Evolutionary conservation across 1,140 invertebrate genomes (phyloP).

Genomic region (Anoplophora glabripennis): DNA sequence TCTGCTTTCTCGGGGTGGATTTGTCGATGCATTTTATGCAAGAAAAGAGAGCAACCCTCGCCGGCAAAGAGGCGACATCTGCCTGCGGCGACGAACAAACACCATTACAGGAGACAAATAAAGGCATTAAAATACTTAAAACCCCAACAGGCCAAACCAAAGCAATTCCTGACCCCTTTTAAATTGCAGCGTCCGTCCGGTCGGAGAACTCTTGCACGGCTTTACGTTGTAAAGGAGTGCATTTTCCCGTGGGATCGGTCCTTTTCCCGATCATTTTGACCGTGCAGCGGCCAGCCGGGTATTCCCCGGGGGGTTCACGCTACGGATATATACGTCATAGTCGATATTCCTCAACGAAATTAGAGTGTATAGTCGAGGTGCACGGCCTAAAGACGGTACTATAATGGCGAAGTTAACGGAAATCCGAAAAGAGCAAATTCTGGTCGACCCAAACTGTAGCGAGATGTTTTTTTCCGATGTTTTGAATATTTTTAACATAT

Average conservation of each 20-base stretch:
- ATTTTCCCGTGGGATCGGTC: slow-evolving; percentile 6
- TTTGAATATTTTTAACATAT: too few species aligned
- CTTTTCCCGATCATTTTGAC: slow-evolving; percentile 20
- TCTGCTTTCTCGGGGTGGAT: too few species aligned
- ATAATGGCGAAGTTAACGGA: too few species aligned
- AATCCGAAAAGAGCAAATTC: too few species aligned
- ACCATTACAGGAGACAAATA: background rate
- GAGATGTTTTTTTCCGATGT: too few species aligned
- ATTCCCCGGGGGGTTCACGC: slow-evolving; percentile 10
- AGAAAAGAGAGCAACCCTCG: too few species aligned
- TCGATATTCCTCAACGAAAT: background rate
- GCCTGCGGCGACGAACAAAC: background rate
- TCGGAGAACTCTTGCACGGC: slow-evolving; percentile 1
- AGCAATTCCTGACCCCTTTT: slow-evolving; percentile 9
- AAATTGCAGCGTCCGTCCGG: background rate
- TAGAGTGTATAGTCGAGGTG: too few species aligned
- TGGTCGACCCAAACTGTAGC: too few species aligned
- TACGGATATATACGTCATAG: slow-evolving; percentile 9
- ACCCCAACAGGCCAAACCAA: slow-evolving; percentile 5
- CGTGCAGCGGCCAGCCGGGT: slow-evolving; percentile 7
- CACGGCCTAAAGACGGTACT: too few species aligned
- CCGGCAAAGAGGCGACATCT: background rate
- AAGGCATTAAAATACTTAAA: slow-evolving; percentile 3
- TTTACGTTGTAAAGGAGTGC: slow-evolving; percentile 18
- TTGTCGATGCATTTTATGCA: too few species aligned